Evolutionary conservation across 1,140 invertebrate genomes (phyloP), one percentile per base, ranked within the genome.

Genomic region (Berghia stephanieae): DNA sequence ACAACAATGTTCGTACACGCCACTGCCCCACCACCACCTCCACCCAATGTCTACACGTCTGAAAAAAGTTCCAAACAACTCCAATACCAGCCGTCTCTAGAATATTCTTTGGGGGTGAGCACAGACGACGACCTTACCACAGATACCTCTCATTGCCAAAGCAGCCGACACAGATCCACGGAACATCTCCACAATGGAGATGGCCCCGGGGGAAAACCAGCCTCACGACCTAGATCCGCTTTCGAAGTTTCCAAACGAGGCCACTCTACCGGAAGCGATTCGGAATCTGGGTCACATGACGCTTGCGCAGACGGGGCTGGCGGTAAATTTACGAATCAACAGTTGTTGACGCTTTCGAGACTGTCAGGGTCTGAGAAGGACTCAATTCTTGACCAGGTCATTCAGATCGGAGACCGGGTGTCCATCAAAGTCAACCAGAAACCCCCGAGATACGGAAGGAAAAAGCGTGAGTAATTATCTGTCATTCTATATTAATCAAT

Each of bases 371-470:
- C 77, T 6, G 80, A 86, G 67, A 85, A 83, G 68, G 84, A 87
- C 63, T 68, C 77, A 36, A 57, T 85, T 38, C 46, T 86, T 55
- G 46, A 70, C 16, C 63, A 82, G 0, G 79, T 83, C 73, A 76
- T 87, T 18, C 76, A 83, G 31, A 46, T 81, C 44, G 84, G 83
- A 16, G 81, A 84, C 74, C 74, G 83, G 18, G 81, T 84, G 21
- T 40, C 82, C 36, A 76, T 85, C 43, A 82, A 60, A 69, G 73
- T 81, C 31, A 78, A 79, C 3, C 84, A 84, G 79, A 86, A 85
- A 78, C 81, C 83, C 24, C 85, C 85, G 6, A 79, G 68, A 81
- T 85, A 85, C 76, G 84, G 84, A 49, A 81, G 80, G 60, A 84
- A 83, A 79, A 85, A 81, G 77, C 79, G 84, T 86, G 79, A 79